Percentiles rank a stretch among this genome's conserved stretches.
Conservation (phyloP, 2,113 vertebrate genomes). For the Hippocampus barbouri region DNA sequence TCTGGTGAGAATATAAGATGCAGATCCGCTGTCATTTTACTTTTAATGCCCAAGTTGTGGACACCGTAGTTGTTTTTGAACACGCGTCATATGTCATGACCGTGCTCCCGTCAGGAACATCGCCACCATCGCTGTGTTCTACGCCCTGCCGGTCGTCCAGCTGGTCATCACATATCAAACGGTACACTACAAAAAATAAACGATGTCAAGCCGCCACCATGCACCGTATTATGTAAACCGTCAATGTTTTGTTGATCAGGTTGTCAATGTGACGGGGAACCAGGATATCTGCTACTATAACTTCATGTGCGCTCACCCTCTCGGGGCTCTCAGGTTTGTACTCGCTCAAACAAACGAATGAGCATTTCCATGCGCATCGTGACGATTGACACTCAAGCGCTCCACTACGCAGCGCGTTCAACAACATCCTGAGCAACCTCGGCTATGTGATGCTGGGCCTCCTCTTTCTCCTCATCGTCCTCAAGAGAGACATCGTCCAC, state of each 20-base stretch:
- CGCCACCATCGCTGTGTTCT: conserved; percentile 92
- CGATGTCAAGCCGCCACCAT: neutral
- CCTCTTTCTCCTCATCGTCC: conserved; percentile 90
- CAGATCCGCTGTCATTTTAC: neutral
- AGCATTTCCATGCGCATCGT: too few species aligned
- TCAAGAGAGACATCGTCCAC: conserved; percentile 87
- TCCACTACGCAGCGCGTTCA: conserved; percentile 80
- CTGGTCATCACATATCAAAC: conserved; percentile 98
- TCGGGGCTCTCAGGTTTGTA: conserved; percentile 87
- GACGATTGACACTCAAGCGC: neutral
- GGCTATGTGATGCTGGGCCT: conserved; percentile 93
- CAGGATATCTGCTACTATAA: conserved; percentile 99
- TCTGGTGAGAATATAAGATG: conserved; percentile 81
- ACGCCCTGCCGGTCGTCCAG: conserved; percentile 91
- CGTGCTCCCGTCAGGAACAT: conserved; percentile 81
- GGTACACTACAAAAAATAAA: conserved; percentile 56
- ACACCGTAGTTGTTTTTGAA: neutral
- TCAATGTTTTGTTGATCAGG: conserved; percentile 64
- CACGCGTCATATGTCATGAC: neutral
- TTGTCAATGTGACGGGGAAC: conserved; percentile 93
- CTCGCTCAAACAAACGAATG: conserved; percentile 10
- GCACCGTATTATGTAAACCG: neutral
- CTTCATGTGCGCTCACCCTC: conserved; percentile 92
- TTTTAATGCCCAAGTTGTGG: neutral
- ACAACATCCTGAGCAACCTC: conserved; percentile 97